phyloP scores from a whole-genome alignment of 2,113 vertebrate genomes.

The Xerus inauris region DNA sequence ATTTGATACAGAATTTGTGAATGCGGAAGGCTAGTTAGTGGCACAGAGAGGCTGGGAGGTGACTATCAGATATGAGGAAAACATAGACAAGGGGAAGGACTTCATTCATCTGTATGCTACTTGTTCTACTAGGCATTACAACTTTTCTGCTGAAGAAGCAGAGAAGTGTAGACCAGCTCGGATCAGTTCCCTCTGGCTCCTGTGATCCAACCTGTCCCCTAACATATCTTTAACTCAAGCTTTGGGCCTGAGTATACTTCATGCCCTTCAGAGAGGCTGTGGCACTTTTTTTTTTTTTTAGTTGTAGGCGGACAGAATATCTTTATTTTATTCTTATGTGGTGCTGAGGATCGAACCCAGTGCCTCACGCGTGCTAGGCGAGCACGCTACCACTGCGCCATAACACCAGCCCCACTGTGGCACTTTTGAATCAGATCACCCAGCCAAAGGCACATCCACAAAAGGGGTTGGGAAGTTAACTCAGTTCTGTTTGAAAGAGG shows the following conservation, averaged over 20 bases:
- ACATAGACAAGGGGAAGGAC: fast-evolving
- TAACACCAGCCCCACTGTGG: no score
- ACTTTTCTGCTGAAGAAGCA: neutral
- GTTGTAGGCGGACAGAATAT: no score
- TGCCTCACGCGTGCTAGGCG: no score
- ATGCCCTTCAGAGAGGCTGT: neutral
- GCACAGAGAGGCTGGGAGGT: neutral
- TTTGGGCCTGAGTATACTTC: neutral
- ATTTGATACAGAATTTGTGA: neutral
- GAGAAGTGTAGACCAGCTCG: fast-evolving
- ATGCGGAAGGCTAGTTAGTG: no score
- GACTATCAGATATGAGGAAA: neutral
- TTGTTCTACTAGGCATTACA: neutral
- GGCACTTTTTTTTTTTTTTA: no score
- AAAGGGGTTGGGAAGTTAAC: neutral
- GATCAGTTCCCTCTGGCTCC: neutral
- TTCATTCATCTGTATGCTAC: no score
- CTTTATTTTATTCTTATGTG: no score
- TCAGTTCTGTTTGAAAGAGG: neutral
- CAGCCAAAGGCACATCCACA: neutral
- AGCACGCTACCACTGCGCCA: no score
- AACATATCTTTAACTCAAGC: neutral
- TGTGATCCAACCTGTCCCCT: neutral
- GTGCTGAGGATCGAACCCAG: no score
- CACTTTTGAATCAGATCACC: neutral